These are phyloP conservation scores for Gallinago paraguaiae DNA, from an alignment of 2,113 vertebrate genomes.

Conservation along the genomic window DNA sequence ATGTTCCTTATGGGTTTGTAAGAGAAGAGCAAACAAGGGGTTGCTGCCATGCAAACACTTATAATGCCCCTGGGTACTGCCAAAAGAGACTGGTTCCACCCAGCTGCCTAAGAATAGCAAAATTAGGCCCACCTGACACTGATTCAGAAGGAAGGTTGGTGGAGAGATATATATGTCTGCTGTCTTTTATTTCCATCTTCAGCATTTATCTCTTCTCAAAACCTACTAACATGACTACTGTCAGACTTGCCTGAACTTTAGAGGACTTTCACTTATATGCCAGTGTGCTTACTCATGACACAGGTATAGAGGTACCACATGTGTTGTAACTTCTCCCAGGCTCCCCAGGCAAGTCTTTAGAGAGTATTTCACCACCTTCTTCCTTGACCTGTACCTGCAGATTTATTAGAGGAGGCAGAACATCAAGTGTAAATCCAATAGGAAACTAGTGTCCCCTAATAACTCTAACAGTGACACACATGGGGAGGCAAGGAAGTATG, in stretches of 20 bases:
- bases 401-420: neutral
- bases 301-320: neutral
- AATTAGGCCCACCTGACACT: neutral
- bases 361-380: neutral
- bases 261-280: neutral
- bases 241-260: neutral
- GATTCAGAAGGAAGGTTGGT: neutral
- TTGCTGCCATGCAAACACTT: neutral
- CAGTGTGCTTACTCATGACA: neutral
- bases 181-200: neutral
- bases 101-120: neutral
- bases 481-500: neutral
- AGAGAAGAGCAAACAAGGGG: neutral
- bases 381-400: neutral
- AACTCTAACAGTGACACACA: neutral
- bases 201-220: neutral
- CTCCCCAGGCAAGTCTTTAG: neutral
- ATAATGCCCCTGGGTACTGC: neutral
- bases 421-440: neutral
- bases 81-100: neutral
- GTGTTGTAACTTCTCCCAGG: neutral
- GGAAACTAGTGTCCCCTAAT: neutral
- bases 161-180: neutral
- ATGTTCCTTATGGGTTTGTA: fast-evolving
- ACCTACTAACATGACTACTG: neutral